Base-by-base conservation (phyloP, 2,888 invertebrate genomes). In the Idaea aversata region DNA sequence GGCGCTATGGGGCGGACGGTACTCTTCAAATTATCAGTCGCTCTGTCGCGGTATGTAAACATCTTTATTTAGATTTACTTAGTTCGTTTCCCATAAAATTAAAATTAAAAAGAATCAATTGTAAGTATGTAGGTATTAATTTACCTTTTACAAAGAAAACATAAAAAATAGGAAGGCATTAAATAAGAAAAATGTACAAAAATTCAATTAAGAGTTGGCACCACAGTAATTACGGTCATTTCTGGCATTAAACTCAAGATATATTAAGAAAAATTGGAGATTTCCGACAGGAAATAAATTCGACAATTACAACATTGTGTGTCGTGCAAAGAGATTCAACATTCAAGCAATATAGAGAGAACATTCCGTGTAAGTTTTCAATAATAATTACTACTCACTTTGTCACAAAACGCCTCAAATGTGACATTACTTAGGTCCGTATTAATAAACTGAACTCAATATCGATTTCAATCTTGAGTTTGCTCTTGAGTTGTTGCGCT, bases 91-190 rank as follows among this genome's bases (percentile, higher is more conserved):
- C 4, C 47, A 0, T 47, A 47, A 5, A 7, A 4, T 47, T 7
- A 47, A 47, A 10, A 25, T 25, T 25, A 47, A 47, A 47, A 47
- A 47, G 4, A 47, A 47, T 47, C 47, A 6, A 47, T 47, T 47
- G 47, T 47, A 47, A 47, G 47, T 47, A 13, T 13, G 47, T 62
- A 59, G 60, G 13, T 61, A 34, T 59, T 16, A 35, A 60, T 60
- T 47, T 58, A 25, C 47, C 64, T 61, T 16, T 60, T 16, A 65
- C 61, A 34, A 64, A 38, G 15, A 57, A 65, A 67, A 66, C 67
- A 76, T 76, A 75, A 77, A 75, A 77, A 72, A 70, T 67, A 68
- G 75, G 75, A 76, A 76, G 75, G 75, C 67, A 68, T 63, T 69
- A 66, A 64, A 63, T 15, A 25, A n/a, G 59, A 15, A 63, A 63